Percentiles rank a stretch among this genome's conserved stretches.
phyloP scores from a whole-genome alignment of 2,113 vertebrate species.

The Geococcyx californianus region DNA sequence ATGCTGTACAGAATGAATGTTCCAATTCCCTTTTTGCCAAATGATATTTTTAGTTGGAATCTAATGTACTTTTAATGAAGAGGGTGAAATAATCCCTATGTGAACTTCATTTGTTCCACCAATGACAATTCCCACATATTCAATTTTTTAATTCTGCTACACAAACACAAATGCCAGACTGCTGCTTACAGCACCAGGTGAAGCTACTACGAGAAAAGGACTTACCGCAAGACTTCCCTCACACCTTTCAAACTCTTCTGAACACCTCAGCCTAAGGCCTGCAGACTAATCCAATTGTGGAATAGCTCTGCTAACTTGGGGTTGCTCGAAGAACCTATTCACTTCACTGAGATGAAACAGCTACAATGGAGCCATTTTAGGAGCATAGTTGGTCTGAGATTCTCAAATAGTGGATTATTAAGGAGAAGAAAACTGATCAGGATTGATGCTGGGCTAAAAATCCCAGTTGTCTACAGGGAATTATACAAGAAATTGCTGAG shows the following conservation, averaged over 20 bases:
- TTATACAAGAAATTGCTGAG: not conserved
- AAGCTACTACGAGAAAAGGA: not conserved
- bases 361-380: not conserved
- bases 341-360: not conserved
- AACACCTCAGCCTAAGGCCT: not conserved
- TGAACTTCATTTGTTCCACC: not conserved
- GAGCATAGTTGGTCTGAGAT: not conserved
- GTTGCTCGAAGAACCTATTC: not conserved
- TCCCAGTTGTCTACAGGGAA: not conserved
- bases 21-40: not conserved
- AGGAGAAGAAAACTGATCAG: not conserved
- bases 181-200: not conserved
- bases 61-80: slow-evolving; percentile 2
- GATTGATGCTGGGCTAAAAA: not conserved
- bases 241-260: not conserved
- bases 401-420: not conserved
- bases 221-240: not conserved
- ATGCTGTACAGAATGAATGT: not conserved
- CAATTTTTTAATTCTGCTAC: not conserved
- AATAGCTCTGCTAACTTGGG: not conserved
- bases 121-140: not conserved
- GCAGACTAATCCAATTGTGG: not conserved
- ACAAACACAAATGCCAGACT: not conserved
- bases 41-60: not conserved
- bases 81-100: not conserved